Base-by-base conservation (phyloP, 2,888 invertebrate genomes). In the Melikaiella ostensackeni region DNA sequence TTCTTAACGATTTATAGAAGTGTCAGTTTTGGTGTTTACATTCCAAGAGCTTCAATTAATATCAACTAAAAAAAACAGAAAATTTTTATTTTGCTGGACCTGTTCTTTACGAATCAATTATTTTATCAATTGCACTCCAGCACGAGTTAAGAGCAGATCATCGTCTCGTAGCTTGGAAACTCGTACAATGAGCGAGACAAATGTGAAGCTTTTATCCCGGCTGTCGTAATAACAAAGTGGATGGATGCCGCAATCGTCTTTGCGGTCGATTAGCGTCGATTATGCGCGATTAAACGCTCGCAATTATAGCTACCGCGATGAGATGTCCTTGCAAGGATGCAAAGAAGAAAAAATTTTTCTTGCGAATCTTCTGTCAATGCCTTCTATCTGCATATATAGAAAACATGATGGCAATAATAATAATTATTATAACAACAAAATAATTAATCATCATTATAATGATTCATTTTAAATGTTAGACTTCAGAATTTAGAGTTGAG, bases 311-410 rank as follows among this genome's bases (percentile, higher is more conserved):
- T 76, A 77, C 80, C 77, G 80, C 62, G 77, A 30, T 75, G 75
- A 74, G 76, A 80, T 88, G 89, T 88, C 89, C 89, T 89, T 89
- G 89, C 89, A 89, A 89, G 89, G 89, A 89, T 87, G 87, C 83
- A 80, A 76, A 81, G 79, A 62, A 77, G 61, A 73, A 59, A 70
- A 70, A 19, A 9, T 33, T 33, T 50, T 55, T 55, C 21, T 21
- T 55, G 50, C 9, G 21, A 21, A 55, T 55, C n/a, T n/a, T 19
- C 50, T 55, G 50, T 55, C 50, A 55, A 21, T 55, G 50, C 9
- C 9, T 55, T 21, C 19, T 55, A 8, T 55, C 50, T n/a, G 9
- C 21, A 55, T 16, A 42, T 13, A 42, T 42, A 38, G n/a, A n/a
- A n/a, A n/a, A n/a, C n/a, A n/a, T n/a, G n/a, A n/a, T n/a, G n/a